phyloP scores from a whole-genome alignment of 2,113 vertebrate species.

The Podarcis cretensis region DNA sequence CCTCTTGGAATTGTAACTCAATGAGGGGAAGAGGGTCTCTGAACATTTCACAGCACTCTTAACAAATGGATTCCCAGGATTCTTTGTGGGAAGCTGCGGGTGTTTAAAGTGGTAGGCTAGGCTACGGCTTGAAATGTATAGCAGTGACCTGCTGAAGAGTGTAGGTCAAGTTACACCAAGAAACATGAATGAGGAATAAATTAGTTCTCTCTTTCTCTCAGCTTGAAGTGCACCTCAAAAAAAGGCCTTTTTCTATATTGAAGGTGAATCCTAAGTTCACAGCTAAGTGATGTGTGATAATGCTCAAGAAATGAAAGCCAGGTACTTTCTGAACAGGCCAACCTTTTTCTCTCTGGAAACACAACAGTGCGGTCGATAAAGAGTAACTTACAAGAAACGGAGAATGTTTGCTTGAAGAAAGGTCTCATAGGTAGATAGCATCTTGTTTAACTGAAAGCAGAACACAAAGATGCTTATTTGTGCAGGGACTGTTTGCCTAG shows the following conservation, averaged over 20 bases:
- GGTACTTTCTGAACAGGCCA: background rate
- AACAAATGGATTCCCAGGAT: too few relatives aligned
- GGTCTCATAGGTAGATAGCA: slow-evolving; percentile 17
- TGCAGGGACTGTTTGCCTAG: background rate
- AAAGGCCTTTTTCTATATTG: background rate
- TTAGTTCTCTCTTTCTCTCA: background rate
- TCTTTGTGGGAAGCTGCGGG: too few relatives aligned
- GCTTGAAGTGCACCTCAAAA: background rate
- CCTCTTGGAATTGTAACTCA: background rate
- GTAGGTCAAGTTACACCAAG: background rate
- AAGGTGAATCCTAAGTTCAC: background rate
- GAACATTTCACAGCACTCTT: too few relatives aligned
- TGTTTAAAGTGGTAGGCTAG: too few relatives aligned
- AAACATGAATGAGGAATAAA: background rate
- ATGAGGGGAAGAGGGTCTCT: too few relatives aligned
- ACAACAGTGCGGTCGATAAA: background rate
- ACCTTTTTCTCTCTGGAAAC: too few relatives aligned
- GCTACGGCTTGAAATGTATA: too few relatives aligned
- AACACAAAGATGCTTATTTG: background rate
- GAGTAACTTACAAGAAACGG: slow-evolving; percentile 45
- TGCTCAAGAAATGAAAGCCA: background rate
- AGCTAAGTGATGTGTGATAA: background rate
- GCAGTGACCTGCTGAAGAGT: background rate
- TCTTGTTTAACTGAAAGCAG: slow-evolving; percentile 44
- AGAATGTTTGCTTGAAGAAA: slow-evolving; percentile 49